phyloP scores from a whole-genome alignment of 2,888 invertebrate genomes.

The Papilio protenor region DNA sequence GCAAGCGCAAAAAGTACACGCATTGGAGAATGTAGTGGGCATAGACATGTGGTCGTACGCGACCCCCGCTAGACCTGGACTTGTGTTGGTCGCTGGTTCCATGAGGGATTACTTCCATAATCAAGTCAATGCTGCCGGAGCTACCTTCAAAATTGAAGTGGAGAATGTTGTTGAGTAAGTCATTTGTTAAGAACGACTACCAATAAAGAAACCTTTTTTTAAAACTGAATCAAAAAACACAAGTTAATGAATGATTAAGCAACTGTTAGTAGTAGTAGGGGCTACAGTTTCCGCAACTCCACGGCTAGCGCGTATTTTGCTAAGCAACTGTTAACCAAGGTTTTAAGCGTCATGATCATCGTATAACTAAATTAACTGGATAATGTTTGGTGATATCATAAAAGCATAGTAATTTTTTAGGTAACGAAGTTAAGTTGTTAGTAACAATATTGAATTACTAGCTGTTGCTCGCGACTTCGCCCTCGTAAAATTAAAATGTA shows the following conservation, averaged over 20 bases:
- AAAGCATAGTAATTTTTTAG: neutral
- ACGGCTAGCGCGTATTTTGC: no score
- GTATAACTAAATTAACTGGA: neutral
- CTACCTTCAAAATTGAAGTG: constrained; percentile 58
- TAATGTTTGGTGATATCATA: neutral
- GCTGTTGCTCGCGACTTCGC: no score
- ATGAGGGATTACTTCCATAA: constrained; percentile 58
- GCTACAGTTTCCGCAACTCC: no score
- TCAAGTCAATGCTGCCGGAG: constrained; percentile 55
- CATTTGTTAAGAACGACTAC: neutral
- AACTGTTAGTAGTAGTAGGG: no score
- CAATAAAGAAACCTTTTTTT: constrained; percentile 13
- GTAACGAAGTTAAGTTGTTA: no score
- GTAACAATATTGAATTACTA: no score
- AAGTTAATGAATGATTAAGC: no score
- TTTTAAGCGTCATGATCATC: neutral
- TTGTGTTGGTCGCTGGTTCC: constrained; percentile 60
- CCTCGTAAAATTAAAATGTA: no score
- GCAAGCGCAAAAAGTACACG: constrained; percentile 55
- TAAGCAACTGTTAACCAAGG: neutral
- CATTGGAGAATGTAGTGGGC: constrained; percentile 54
- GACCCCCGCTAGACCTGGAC: constrained; percentile 46
- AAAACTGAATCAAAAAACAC: neutral
- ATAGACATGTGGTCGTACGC: constrained; percentile 65
- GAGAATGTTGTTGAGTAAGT: constrained; percentile 73